Conservation (phyloP, 2,888 invertebrate species). For the Mythimna albipuncta region DNA sequence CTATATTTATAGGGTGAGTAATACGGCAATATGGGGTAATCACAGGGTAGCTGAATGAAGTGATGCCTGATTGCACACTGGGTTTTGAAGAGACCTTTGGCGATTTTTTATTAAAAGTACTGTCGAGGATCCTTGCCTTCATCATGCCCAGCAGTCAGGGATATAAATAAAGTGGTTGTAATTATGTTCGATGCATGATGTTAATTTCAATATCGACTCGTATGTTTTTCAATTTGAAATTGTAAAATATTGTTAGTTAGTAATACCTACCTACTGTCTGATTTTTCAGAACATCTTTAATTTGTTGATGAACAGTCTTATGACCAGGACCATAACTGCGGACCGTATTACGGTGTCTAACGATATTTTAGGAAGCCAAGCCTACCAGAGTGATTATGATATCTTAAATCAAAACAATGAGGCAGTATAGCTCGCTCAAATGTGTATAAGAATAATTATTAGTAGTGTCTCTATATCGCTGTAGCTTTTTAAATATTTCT, state of each 20-base stretch:
- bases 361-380: neutral
- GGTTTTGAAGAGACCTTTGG: slow-evolving; percentile 14
- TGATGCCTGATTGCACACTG: slow-evolving; percentile 12
- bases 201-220: neutral
- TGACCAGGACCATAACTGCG: neutral
- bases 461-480: neutral
- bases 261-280: too few species aligned
- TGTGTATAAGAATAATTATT: slow-evolving; percentile 1
- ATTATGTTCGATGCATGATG: neutral
- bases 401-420: too few species aligned
- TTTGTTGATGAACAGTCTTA: too few species aligned
- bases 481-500: slow-evolving; percentile 3
- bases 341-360: neutral
- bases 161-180: slow-evolving; percentile 11
- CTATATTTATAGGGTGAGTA: neutral
- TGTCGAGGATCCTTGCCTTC: neutral
- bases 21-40: neutral
- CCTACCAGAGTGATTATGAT: neutral
- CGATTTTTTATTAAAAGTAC: slow-evolving; percentile 21
- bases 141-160: neutral
- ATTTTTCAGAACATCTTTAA: neutral
- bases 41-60: slow-evolving; percentile 15
- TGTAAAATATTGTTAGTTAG: too few species aligned
- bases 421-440: neutral
- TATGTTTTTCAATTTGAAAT: neutral